Evolutionary conservation across 2,797 vertebrate genomes (phyloP), one percentile per base, ranked within the genome.

Genomic region (Varecia variegata): DNA sequence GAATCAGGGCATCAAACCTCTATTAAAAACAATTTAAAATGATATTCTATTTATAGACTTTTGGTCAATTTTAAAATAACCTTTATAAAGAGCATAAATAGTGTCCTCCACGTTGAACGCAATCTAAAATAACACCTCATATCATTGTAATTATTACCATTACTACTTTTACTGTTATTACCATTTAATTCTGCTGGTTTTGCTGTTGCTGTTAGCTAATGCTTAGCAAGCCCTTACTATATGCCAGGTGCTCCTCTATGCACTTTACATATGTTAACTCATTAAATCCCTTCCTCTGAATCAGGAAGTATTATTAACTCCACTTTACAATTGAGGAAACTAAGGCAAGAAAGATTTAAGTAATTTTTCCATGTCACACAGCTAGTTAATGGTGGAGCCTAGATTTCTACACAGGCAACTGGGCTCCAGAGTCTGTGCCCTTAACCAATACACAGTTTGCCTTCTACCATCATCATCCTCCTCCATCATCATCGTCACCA

Each of bases 21-120:
- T 88, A 2, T 85, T 95, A 74, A 91, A 92, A 71, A 47, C 81
- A 40, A 73, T 74, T 91, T 89, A 56, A 85, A 94, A 73, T 82
- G 15, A 73, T 35, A 58, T 43, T 90, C 23, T 35, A 40, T 27
- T 50, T 85, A 3, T 50, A 82, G 9, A 47, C 30, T 79, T 70
- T 13, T 25, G 5, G 8, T 94, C 10, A 90, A 62, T 68, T 96
- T 15, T 14, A 79, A 93, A 94, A 43, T 45, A 79, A 18, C 27
- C 17, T 93, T 85, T 77, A 35, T 73, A 79, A 81, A 92, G 9
- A 43, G 0, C 7, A 52, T 67, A 71, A 82, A 52, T 45, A 83
- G 3, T 80, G 5, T 27, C 50, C 95, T 17, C 10, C 20, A 54
- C 76, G 5, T 80, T 81, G 17, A 70, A 60, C 68, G 8, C n/a